Evolutionary conservation across 2,113 vertebrate genomes (phyloP), one percentile per base, ranked within the genome.

Genomic region (Accipiter virgatus): DNA sequence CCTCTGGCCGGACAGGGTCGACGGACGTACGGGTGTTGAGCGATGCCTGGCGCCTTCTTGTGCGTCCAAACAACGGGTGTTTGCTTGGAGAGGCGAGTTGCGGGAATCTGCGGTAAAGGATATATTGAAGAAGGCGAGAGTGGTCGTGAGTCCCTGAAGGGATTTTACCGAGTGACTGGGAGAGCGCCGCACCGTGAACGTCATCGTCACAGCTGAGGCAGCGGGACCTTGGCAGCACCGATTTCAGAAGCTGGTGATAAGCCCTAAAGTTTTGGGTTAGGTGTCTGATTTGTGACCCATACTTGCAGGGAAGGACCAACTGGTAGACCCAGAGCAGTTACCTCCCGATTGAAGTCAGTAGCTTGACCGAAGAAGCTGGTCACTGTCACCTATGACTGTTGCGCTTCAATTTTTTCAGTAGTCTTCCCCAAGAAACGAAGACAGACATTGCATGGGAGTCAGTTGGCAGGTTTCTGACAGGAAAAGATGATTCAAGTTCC

Each of bases 101-200:
- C 3, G 14, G 53, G 55, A 74, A 29, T 62, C 16, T 21, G 36
- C 20, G 65, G 11, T 56, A 48, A 25, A 31, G 31, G 20, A n/a
- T 32, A 1, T 20, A 13, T 18, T 71, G 75, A 43, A 70, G 67
- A 34, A 91, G 26, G n/a, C 19, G 26, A 59, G 56, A 67, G 61
- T 6, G n/a, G 55, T 12, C 22, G 8, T 58, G 82, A 42, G 70
- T 66, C 10, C 23, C 34, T 40, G 13, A 12, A 87, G 38, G 11
- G 23, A 2, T 66, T 70, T 88, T 42, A 36, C 25, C 26, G 21
- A 22, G 71, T 22, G 53, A 42, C 15, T 61, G 6, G 2, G 45
- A 47, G 53, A 36, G 7, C 27, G 2, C 14, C 47, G 40, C 42
- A 7, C 27, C 2, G 0, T n/a, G n/a, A 8, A 12, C 40, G 6